Evolutionary conservation across 2,888 invertebrate genomes (phyloP).

Genomic region (Pollenia amentaria): DNA sequence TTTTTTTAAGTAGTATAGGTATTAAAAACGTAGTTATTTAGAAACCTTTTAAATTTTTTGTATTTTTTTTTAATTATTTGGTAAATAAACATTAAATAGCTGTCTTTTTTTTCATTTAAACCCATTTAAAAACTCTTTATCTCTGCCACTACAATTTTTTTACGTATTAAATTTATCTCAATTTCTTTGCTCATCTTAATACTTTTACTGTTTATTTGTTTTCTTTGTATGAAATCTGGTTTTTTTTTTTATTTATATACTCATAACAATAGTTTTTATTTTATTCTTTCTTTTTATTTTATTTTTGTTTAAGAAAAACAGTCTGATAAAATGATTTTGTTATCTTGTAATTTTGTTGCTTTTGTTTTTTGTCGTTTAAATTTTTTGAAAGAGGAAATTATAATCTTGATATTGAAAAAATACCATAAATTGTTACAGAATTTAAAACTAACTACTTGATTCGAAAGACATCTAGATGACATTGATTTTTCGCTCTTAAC

Average conservation of each 20-base stretch:
- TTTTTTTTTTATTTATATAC: background rate
- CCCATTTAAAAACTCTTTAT: background rate
- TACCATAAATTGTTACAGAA: conserved; percentile 34
- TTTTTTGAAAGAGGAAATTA: conserved; percentile 13
- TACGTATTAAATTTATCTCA: background rate
- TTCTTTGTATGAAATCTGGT: background rate
- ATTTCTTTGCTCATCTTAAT: background rate
- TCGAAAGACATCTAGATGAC: conserved; percentile 16
- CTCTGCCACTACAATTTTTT: background rate
- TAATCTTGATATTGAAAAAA: conserved; percentile 11
- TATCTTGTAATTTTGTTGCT: conserved; percentile 26
- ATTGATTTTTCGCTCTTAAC: conserved; percentile 37
- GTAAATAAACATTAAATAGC: too few species aligned
- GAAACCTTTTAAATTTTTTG: too few species aligned
- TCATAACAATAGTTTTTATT: background rate
- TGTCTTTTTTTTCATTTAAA: too few species aligned
- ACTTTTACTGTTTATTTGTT: conserved; percentile 26
- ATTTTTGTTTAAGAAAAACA: conserved; percentile 34
- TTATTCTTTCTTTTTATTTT: conserved; percentile 4
- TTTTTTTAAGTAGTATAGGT: too few species aligned
- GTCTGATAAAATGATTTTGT: conserved; percentile 21
- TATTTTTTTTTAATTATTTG: too few species aligned
- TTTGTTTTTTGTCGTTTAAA: conserved; percentile 15
- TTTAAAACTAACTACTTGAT: background rate
- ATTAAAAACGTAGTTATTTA: too few species aligned